Base-by-base conservation (phyloP, 1,140 invertebrate genomes). In the Zaprionus capensis region DNA sequence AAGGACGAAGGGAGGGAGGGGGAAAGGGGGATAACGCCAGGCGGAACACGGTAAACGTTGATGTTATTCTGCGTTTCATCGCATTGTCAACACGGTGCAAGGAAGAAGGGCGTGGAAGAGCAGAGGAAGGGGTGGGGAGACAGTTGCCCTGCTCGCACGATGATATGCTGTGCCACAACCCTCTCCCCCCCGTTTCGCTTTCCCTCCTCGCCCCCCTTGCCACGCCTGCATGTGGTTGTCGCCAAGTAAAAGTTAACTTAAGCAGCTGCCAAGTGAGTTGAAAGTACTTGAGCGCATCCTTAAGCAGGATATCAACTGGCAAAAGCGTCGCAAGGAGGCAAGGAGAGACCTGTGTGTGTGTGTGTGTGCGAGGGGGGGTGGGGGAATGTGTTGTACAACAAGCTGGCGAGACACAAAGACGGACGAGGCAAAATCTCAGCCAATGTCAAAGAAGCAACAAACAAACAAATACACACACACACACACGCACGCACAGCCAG, bases 231-330 rank as follows among this genome's bases (percentile, higher is more conserved):
- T 57, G 38, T 15, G 26, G 36, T 71, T 46, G 57, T 49, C 34
- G 69, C 66, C 80, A 76, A 81, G 85, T 67, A 76, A 85, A 90
- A 90, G 85, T 90, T 90, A 90, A 90, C 81, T 90, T 90, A 90
- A 90, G 85, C 85, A 90, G 85, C 85, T 90, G 85, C 85, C 85
- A 90, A 90, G 85, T 90, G 85, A 85, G 85, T 90, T 80, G 85
- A 90, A 90, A 90, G 85, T 82, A 90, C 85, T 90, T 90, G 85
- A 90, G 85, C 85, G 85, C 85, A 90, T 90, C 85, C 85, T 90
- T 90, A 90, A 90, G 85, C 85, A 90, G 85, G 85, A 90, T 90
- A 90, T 90, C 86, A 90, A 90, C 85, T 90, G 86, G 85, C 85
- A 88, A 90, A 84, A 88, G 85, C 79, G 76, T 76, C 83, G 78